Percentiles rank a stretch among this genome's conserved stretches.
Conservation (phyloP, 2,888 invertebrate genomes). For the Cartodere bifasciata region DNA sequence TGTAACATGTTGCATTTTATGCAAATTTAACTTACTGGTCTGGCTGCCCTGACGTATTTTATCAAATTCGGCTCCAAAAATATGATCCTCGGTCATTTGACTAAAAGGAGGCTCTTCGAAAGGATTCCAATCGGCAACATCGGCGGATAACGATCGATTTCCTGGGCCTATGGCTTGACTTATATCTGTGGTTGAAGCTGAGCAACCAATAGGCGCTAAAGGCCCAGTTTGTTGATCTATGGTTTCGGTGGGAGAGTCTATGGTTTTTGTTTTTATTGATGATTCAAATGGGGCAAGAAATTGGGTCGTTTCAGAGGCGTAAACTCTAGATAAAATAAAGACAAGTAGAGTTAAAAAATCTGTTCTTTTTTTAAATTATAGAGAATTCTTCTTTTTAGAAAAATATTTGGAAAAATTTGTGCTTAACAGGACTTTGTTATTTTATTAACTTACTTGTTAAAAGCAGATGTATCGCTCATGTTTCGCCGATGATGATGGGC, state of each 20-base stretch:
- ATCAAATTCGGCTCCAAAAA: conserved; percentile 75
- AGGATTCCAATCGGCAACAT: conserved; percentile 70
- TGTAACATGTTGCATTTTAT: no score
- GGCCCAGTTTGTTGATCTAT: conserved; percentile 17
- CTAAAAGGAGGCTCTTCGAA: conserved; percentile 64
- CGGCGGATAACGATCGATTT: conserved; percentile 37
- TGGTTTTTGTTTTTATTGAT: conserved; percentile 42
- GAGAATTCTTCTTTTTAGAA: no score
- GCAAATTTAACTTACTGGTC: conserved; percentile 47
- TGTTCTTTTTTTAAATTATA: neutral
- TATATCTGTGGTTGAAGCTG: conserved; percentile 33
- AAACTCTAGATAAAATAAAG: conserved; percentile 41
- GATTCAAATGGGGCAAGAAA: conserved; percentile 62
- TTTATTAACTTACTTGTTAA: conserved; percentile 51
- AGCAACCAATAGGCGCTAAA: conserved; percentile 28
- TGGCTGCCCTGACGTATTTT: conserved; percentile 66
- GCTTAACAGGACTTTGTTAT: neutral
- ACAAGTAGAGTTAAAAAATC: neutral
- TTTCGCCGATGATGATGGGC: conserved; percentile 76
- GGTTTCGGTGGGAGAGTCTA: conserved; percentile 32
- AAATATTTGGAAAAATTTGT: conserved; percentile 1
- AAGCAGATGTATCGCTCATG: conserved; percentile 74
- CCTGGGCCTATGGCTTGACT: conserved; percentile 26
- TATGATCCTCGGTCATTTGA: conserved; percentile 65
- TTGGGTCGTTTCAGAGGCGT: conserved; percentile 60